phyloP scores from a whole-genome alignment of 2,797 vertebrate species.

The Gallinago nigripennis region DNA sequence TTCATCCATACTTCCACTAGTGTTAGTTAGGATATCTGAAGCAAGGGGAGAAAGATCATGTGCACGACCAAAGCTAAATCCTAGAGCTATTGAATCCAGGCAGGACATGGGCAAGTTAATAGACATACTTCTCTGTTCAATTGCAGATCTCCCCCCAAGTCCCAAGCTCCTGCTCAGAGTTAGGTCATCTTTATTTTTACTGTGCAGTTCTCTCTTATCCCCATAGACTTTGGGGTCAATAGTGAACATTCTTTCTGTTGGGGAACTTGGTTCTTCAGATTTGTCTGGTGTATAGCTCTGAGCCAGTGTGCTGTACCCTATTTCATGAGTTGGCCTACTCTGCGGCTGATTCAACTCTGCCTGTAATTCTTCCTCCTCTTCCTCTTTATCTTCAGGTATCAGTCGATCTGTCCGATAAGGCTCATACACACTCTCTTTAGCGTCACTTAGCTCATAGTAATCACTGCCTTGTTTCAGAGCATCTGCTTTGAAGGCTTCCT shows the following conservation, averaged over 20 bases:
- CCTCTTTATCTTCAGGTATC: slow-evolving; percentile 64
- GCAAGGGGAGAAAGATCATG: slow-evolving; percentile 93
- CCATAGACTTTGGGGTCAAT: slow-evolving; percentile 85
- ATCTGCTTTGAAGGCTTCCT: slow-evolving; percentile 77
- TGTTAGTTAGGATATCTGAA: slow-evolving; percentile 95
- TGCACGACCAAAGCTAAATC: slow-evolving; percentile 86
- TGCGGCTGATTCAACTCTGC: slow-evolving; percentile 47
- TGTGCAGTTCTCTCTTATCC: slow-evolving; percentile 83
- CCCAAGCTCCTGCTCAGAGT: slow-evolving; percentile 84
- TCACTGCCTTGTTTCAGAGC: slow-evolving; percentile 81
- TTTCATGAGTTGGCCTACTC: slow-evolving; percentile 73
- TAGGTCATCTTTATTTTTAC: slow-evolving; percentile 90
- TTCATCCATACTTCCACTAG: slow-evolving; percentile 95
- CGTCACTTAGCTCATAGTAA: slow-evolving; percentile 94
- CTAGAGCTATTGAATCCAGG: slow-evolving; percentile 85
- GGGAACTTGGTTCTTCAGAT: slow-evolving; percentile 74
- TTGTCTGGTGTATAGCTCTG: slow-evolving; percentile 75
- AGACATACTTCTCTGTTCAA: slow-evolving; percentile 97
- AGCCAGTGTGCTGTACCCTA: slow-evolving; percentile 86
- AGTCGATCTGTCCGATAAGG: slow-evolving; percentile 53
- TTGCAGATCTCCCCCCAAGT: slow-evolving; percentile 90
- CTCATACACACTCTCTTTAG: slow-evolving; percentile 79
- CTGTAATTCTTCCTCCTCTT: slow-evolving; percentile 62
- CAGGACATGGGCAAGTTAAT: slow-evolving; percentile 95
- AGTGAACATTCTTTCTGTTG: slow-evolving; percentile 83